Evolutionary conservation across 2,888 invertebrate genomes (phyloP).

Genomic region (Anoncus sp.): DNA sequence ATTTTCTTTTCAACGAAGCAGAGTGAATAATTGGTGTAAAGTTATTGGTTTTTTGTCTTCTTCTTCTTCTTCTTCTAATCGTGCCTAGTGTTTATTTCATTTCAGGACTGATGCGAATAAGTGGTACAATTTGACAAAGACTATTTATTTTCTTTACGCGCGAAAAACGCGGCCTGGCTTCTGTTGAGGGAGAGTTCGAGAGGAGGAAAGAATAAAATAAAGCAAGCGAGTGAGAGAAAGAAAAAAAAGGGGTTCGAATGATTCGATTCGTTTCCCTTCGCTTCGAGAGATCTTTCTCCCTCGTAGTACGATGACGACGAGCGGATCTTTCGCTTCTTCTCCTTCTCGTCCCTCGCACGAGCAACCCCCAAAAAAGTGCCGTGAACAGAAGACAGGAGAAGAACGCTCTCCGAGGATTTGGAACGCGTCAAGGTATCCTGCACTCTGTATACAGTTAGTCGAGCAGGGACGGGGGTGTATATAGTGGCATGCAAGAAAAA

Average conservation of each 20-base stretch:
- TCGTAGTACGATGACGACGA: conserved; percentile 37
- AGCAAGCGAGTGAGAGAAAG: conserved; percentile 37
- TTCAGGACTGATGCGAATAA: conserved; percentile 39
- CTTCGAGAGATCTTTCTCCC: conserved; percentile 49
- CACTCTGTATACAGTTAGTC: conserved; percentile 61
- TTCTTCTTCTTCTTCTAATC: conserved; percentile 34
- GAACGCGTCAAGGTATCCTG: conserved; percentile 57
- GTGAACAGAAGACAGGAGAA: conserved; percentile 32
- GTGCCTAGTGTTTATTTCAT: conserved; percentile 55
- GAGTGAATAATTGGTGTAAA: conserved; percentile 27
- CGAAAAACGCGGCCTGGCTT: conserved; percentile 3
- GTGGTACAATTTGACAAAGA: conserved; percentile 55
- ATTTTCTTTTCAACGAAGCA: conserved; percentile 13
- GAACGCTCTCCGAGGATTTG: conserved; percentile 63
- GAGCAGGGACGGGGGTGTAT: conserved; percentile 28
- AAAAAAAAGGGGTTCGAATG: conserved; percentile 60
- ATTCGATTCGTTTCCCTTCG: conserved; percentile 64
- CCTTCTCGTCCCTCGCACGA: conserved; percentile 12
- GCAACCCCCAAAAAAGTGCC: conserved; percentile 44
- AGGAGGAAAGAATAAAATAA: conserved; percentile 2
- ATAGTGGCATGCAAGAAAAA: conserved; percentile 49
- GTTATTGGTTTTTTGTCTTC: conserved; percentile 48
- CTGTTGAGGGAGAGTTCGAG: conserved; percentile 18
- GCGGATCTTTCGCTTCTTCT: conserved; percentile 13
- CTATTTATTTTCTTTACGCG: conserved; percentile 64